Base-by-base conservation (phyloP, 1,140 invertebrate genomes). In the Ctenoplectra terminalis region DNA sequence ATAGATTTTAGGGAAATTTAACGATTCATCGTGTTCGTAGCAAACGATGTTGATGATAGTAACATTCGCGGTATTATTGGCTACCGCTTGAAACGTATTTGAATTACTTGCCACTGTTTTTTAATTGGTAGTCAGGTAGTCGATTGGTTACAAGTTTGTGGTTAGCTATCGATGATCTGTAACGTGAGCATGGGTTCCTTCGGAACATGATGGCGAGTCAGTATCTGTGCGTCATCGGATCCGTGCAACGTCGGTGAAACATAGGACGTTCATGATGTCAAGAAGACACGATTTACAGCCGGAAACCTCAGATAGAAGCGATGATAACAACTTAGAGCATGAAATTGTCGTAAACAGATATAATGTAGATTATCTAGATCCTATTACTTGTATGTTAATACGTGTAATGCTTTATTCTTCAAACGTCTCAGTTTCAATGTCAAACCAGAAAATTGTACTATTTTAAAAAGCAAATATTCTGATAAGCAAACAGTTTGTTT, bases 151-250 rank as follows among this genome's bases (percentile, higher is more conserved):
- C n/a, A 52, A 54, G 40, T 17, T 29, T 66, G 52, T 26, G 52
- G 52, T 56, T 40, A 11, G 4, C n/a, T 54, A 71, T 56, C 69
- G 15, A 40, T 56, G 69, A 29, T 71, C 69, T 71, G 69, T 71
- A 71, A 71, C 69, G 37, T 56, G 52, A 71, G 52, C 52, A 40
- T 20, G 52, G 34, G 34, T 34, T 56, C 2, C 69, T 29, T 71
- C 31, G 48, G 43, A 48, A 67, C 43, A 48, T 46, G 52, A 56
- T 71, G n/a, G 52, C 31, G 17, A 71, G 34, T 11, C 52, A 37
- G 52, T 71, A 71, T 71, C 52, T 23, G 52, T 56, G 37, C 34
- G 69, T 71, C 52, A 71, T 67, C 64, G n/a, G 64, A 67, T 56
- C 69, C 52, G 20, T 56, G 34, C 7, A 43, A 71, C 37, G 52